These are phyloP conservation scores for Chinchilla lanigera DNA, from an alignment of 2,113 vertebrate species.

Conservation along the genomic window DNA sequence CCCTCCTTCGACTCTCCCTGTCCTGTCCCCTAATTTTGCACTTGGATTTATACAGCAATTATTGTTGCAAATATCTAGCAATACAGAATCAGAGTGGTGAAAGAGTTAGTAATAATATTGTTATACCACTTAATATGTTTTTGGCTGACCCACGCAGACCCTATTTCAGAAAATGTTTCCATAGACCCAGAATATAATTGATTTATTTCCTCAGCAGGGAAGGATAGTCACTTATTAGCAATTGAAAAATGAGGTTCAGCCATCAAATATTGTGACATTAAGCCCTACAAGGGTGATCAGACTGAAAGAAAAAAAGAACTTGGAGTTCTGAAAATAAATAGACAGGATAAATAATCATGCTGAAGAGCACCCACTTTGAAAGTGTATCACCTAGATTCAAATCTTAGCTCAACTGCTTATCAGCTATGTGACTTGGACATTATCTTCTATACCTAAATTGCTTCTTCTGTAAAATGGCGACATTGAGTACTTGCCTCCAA, in stretches of 20 bases:
- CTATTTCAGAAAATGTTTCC: constrained; percentile 77
- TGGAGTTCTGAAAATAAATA: constrained; percentile 50
- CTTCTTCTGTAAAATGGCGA: constrained; percentile 5
- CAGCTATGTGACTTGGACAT: background rate
- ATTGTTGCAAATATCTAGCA: constrained; percentile 68
- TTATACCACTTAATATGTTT: constrained; percentile 71
- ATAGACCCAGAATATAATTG: constrained; percentile 65
- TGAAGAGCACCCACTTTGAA: background rate
- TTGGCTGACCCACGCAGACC: constrained; percentile 65
- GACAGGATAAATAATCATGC: background rate
- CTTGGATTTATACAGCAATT: constrained; percentile 65
- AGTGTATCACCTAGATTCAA: background rate
- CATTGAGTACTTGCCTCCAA: background rate
- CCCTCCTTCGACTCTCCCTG: background rate
- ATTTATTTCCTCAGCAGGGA: constrained; percentile 71
- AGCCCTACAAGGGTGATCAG: constrained; percentile 61
- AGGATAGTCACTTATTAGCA: constrained; percentile 69
- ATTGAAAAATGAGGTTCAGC: constrained; percentile 68
- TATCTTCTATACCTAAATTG: background rate
- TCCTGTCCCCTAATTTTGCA: constrained; percentile 48
- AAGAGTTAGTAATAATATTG: constrained; percentile 67
- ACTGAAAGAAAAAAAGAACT: constrained; percentile 55
- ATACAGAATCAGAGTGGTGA: constrained; percentile 56
- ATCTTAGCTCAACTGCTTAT: background rate
- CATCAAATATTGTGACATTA: constrained; percentile 68